Evolutionary conservation across 2,888 invertebrate genomes (phyloP), one percentile per base, ranked within the genome.

Genomic region (Parascotia fuliginaria): DNA sequence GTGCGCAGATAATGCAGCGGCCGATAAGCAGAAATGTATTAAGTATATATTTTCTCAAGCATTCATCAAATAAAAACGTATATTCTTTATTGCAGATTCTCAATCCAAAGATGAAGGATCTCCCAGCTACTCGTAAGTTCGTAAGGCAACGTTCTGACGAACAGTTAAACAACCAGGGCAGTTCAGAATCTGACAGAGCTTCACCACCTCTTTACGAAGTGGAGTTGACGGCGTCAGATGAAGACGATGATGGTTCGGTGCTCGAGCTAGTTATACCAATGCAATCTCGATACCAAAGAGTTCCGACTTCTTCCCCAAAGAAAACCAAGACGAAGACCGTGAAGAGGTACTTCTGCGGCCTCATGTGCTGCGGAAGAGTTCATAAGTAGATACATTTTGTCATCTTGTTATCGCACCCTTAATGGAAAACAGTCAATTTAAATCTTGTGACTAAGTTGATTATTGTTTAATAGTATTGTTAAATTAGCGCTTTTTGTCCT

Each of bases 161-260:
- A 9, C 19, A 6, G 4, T 38, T 22, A 9, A 9, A 15, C n/a
- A n/a, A 3, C 11, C 31, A 11, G 3, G 31, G 11, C 11, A 34
- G 19, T 29, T 42, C 39, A 12, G 44, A 29, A 32, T 65, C 73
- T 0, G 87, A 81, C 28, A 76, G 86, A 0, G 70, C 79, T 0
- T 87, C 89, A 0, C 85, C 91, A 0, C 85, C 86, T 0, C 82
- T 91, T 1, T 86, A 74, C 51, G 91, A 89, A 60, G 84, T 91
- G 2, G 91, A 91, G 45, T 74, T 91, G 2, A 90, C 91, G 0
- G 87, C 91, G 0, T 91, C 91, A 0, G 91, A 91, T 14, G 91
- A 92, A 61, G 92, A 92, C 1, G 90, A 90, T 11, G 91, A 91
- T 19, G 77, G 57, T 0, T 90, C 91, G 0, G 83, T 88, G 0